Evolutionary conservation across 2,797 vertebrate species (phyloP).

Genomic region (Antrozous pallidus): DNA sequence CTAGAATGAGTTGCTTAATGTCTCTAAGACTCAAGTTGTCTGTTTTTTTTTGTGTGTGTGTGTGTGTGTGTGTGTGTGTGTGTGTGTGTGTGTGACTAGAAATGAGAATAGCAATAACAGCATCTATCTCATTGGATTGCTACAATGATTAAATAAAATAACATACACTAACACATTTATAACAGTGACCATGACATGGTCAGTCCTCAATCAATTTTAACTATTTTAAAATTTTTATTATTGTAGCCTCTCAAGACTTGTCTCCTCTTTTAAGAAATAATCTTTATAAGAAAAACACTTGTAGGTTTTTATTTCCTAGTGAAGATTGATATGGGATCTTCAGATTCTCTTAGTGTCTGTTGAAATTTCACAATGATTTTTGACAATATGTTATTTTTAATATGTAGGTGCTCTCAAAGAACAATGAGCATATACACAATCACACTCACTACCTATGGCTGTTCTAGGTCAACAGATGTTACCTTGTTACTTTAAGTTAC

Average conservation of each 20-base stretch:
- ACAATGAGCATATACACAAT: not conserved
- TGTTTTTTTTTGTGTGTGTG: not conserved
- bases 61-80: too few relatives aligned
- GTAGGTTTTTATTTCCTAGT: not conserved
- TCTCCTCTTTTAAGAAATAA: not conserved
- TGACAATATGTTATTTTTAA: not conserved
- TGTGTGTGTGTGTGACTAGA: too few relatives aligned
- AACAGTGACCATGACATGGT: not conserved
- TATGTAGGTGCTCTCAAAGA: not conserved
- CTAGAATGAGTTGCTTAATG: not conserved
- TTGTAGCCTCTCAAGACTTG: not conserved
- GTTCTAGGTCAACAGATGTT: not conserved
- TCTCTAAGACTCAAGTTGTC: not conserved
- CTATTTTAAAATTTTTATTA: not conserved
- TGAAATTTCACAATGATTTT: not conserved
- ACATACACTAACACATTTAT: not conserved
- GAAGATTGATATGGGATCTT: not conserved
- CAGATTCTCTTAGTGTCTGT: not conserved
- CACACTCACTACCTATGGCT: not conserved
- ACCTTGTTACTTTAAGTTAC: not conserved
- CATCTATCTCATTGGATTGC: not conserved
- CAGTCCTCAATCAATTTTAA: not conserved
- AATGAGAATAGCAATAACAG: not conserved
- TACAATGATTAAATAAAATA: not conserved
- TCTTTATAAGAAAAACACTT: not conserved